phyloP scores from a whole-genome alignment of 2,797 vertebrate genomes.

The Knipowitschia caucasica region DNA sequence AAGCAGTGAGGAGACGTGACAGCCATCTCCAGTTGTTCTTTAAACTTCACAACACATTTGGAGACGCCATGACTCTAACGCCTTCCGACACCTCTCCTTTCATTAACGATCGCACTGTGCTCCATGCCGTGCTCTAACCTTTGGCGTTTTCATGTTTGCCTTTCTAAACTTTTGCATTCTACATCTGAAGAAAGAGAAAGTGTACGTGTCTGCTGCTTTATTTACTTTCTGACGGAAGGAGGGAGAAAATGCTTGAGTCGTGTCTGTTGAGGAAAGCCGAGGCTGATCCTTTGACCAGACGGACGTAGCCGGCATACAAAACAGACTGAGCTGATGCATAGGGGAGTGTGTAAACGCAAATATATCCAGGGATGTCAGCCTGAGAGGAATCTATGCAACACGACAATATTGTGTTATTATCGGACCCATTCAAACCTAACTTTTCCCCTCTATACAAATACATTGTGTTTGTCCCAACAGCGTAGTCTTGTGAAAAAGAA shows the following conservation, averaged over 20 bases:
- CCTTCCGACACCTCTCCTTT: neutral
- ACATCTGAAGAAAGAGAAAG: neutral
- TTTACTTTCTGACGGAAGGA: neutral
- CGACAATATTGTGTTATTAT: no score
- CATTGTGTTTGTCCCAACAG: no score
- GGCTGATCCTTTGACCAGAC: neutral
- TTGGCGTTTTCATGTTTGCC: neutral
- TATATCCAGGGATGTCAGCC: neutral
- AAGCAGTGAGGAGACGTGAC: no score
- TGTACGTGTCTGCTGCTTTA: neutral
- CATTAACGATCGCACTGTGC: neutral
- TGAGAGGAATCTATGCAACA: no score
- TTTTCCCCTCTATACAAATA: no score
- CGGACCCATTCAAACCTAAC: no score
- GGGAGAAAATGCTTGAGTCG: neutral
- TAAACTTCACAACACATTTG: no score
- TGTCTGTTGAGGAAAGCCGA: neutral
- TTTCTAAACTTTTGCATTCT: slow-evolving; percentile 1
- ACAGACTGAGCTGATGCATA: neutral
- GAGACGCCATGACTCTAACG: no score
- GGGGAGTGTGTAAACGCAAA: neutral
- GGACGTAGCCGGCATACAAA: neutral
- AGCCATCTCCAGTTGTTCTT: no score
- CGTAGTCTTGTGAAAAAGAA: no score
- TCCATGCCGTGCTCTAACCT: neutral